These are phyloP conservation scores for Rhodeus uyekii DNA, from an alignment of 2,797 vertebrate species.

Conservation along the genomic window DNA sequence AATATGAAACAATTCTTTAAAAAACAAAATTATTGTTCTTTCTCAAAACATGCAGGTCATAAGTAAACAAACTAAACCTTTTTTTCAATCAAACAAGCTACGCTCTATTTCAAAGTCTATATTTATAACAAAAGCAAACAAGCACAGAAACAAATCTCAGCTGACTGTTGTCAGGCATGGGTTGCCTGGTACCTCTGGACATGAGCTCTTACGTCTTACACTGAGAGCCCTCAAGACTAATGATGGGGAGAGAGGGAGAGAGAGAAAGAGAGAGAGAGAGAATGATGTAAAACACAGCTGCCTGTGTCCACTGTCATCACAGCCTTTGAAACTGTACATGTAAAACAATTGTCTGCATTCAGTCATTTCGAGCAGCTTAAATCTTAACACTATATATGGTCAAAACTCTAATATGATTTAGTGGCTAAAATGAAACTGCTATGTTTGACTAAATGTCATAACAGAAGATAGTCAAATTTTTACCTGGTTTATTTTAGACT, in stretches of 20 bases:
- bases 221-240: constrained; percentile 34
- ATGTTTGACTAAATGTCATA: constrained; percentile 8
- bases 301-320: constrained; percentile 13
- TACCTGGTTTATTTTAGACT: constrained; percentile 18
- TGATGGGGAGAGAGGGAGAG: constrained; percentile 10
- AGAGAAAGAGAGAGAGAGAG: constrained; percentile 18
- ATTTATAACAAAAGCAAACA: constrained; percentile 33
- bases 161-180: constrained; percentile 52
- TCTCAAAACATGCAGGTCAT: neutral
- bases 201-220: constrained; percentile 51
- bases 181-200: constrained; percentile 47
- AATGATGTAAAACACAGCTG: constrained; percentile 25
- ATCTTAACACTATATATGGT: constrained; percentile 8
- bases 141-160: constrained; percentile 46
- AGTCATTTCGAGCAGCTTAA: neutral
- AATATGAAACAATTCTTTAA: neutral
- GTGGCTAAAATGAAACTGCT: neutral
- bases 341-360: constrained; percentile 16
- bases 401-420: neutral
- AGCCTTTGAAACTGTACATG: constrained; percentile 10
- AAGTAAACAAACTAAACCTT: neutral
- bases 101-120: neutral
- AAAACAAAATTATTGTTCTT: neutral
- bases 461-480: neutral
- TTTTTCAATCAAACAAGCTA: neutral